Evolutionary conservation across 2,888 invertebrate genomes (phyloP).

Genomic region (Lepidochrysops patricia): DNA sequence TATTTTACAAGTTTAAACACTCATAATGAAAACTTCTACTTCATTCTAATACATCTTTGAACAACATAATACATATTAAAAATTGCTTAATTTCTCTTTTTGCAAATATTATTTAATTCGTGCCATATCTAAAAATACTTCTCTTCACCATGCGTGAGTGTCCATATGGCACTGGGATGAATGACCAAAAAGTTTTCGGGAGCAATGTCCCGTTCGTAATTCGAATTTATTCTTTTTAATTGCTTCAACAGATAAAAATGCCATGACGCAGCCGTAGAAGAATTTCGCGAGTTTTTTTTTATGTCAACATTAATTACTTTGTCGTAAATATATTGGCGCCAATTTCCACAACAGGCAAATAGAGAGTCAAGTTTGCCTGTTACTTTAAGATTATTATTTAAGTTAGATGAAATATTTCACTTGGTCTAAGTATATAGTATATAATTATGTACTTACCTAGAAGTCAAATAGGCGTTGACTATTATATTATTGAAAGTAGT

Average conservation of each 20-base stretch:
- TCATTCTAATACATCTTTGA: too few species aligned
- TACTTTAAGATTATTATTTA: too few species aligned
- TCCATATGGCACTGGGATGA: slow-evolving; percentile 65
- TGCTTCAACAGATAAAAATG: slow-evolving; percentile 25
- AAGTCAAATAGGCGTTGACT: neutral
- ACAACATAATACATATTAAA: too few species aligned
- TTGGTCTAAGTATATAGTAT: too few species aligned
- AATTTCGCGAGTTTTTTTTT: neutral
- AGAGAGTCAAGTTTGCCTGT: too few species aligned
- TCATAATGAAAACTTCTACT: too few species aligned
- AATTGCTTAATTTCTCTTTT: too few species aligned
- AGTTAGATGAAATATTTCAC: too few species aligned
- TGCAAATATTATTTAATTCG: slow-evolving; percentile 41
- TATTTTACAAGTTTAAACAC: too few species aligned
- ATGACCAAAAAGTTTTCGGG: slow-evolving; percentile 58
- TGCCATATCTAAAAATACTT: slow-evolving; percentile 43
- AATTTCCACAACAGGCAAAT: too few species aligned
- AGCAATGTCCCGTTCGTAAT: slow-evolving; percentile 40
- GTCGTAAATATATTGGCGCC: neutral
- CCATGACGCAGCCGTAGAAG: slow-evolving; percentile 24
- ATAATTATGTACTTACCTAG: too few species aligned
- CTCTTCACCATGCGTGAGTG: slow-evolving; percentile 38
- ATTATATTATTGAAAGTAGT: neutral
- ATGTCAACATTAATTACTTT: neutral
- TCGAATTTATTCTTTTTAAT: slow-evolving; percentile 40